Percentiles rank a stretch among this genome's conserved stretches.
phyloP scores from a whole-genome alignment of 2,888 invertebrate species.

The Athetis lepigone region DNA sequence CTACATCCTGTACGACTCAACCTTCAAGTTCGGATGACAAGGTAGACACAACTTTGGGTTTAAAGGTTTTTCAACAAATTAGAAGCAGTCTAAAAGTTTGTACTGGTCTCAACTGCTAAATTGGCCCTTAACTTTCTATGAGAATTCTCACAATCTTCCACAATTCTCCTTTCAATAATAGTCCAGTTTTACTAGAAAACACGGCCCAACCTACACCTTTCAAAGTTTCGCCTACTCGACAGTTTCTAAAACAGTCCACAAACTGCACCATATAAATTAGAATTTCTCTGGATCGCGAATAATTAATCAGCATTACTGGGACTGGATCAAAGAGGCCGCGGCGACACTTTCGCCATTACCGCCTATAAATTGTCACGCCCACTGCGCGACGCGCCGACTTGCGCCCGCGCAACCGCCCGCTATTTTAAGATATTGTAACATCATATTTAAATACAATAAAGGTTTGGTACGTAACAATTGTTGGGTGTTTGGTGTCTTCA shows the following conservation, averaged over 20 bases:
- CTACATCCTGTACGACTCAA: constrained; percentile 3
- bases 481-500: constrained; percentile 10
- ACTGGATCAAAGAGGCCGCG: constrained; percentile 78
- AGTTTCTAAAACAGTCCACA: constrained; percentile 57
- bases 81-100: background rate
- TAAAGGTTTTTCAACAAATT: constrained; percentile 4
- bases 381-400: constrained; percentile 62
- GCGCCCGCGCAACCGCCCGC: constrained; percentile 60
- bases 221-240: constrained; percentile 35
- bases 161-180: background rate
- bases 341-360: constrained; percentile 79
- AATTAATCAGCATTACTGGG: constrained; percentile 77
- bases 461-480: constrained; percentile 44
- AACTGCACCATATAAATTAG: constrained; percentile 70
- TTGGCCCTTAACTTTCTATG: no score
- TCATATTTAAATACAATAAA: constrained; percentile 65
- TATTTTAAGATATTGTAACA: constrained; percentile 59
- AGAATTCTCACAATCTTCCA: background rate
- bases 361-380: constrained; percentile 77
- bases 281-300: constrained; percentile 74
- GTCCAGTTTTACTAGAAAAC: constrained; percentile 1
- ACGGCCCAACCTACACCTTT: constrained; percentile 20
- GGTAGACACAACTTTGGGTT: background rate
- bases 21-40: background rate
- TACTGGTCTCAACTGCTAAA: background rate